Base-by-base conservation (phyloP, 2,113 vertebrate species). In the Mesocricetus auratus region DNA sequence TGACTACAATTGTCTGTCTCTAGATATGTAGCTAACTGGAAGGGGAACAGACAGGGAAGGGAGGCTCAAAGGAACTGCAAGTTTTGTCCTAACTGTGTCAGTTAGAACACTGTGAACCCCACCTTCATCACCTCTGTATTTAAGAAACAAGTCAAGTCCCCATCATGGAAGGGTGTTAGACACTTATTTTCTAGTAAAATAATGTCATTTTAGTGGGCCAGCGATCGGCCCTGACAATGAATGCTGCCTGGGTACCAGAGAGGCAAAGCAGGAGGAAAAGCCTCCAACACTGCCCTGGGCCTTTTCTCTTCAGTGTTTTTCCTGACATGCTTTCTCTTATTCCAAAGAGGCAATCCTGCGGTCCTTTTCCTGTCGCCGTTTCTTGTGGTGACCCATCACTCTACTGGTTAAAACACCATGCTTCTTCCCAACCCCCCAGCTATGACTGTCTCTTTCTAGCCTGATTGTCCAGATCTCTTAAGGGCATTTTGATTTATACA, bases 21-120 rank as follows among this genome's bases (percentile, higher is more conserved):
- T 94, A 74, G n/a, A 91, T 71, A 89, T 79, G n/a, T 26, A 89
- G 36, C 53, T 58, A 39, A 21, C 47, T 92, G 60, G 39, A 92
- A 92, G n/a, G n/a, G 45, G 16, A 45, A 60, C 79, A 42, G 8
- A 1, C 66, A 11, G 26, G 26, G 6, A 69, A n/a, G 68, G 36
- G 68, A 26, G 66, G 6, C 95, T 33, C 36, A 62, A n/a, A n/a
- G 50, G 39, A 77, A 39, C 2, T 45, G 42, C 7, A 5, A 45
- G 1, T 78, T 93, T 75, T 90, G 33, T 81, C 75, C 69, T 81
- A n/a, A 24, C 31, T 73, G 24, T 58, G 15, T 92, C n/a, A 13
- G 45, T 42, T 36, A 17, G 42, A 47, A 36, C 53, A 87, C 3
- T 31, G 75, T 1, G n/a, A 58, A 58, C 11, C 45, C 71, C 64